A percentile compares a stretch with the other conserved stretches of the same genome.
Conservation (phyloP, 2,888 invertebrate species). For the Drosophila histrio region DNA sequence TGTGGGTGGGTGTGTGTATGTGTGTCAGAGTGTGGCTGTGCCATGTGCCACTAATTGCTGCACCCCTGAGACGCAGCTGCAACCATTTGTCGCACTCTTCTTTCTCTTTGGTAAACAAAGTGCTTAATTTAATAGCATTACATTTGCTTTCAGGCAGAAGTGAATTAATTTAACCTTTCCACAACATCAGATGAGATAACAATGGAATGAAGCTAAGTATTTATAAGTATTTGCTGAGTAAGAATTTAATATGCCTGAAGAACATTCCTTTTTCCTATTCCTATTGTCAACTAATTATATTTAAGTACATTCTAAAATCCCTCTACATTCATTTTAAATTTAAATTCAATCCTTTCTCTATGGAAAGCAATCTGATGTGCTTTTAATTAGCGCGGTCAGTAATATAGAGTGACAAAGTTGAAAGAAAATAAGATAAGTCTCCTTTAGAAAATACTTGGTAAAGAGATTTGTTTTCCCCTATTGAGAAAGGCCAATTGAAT, state of each 20-base stretch:
- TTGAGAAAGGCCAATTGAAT: neutral
- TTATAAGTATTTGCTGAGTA: too few species aligned
- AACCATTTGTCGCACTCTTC: slow-evolving; percentile 4
- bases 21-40: neutral
- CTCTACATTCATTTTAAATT: neutral
- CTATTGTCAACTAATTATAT: too few species aligned
- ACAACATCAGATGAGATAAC: neutral
- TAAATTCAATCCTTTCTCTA: neutral
- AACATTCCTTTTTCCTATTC: too few species aligned
- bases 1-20: neutral
- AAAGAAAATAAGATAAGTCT: neutral
- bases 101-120: neutral
- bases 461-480: neutral
- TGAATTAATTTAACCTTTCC: slow-evolving; percentile 10
- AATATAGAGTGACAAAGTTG: neutral
- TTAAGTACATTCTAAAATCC: too few species aligned
- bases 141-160: slow-evolving; percentile 13
- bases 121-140: slow-evolving; percentile 27
- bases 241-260: neutral
- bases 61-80: slow-evolving; percentile 4
- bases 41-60: slow-evolving; percentile 38
- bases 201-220: too few species aligned
- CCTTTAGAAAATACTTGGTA: neutral
- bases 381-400: neutral
- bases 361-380: too few species aligned